Percentiles rank a stretch among this genome's conserved stretches.
phyloP scores from a whole-genome alignment of 2,888 invertebrate genomes.

The Chymomyza fuscimana region DNA sequence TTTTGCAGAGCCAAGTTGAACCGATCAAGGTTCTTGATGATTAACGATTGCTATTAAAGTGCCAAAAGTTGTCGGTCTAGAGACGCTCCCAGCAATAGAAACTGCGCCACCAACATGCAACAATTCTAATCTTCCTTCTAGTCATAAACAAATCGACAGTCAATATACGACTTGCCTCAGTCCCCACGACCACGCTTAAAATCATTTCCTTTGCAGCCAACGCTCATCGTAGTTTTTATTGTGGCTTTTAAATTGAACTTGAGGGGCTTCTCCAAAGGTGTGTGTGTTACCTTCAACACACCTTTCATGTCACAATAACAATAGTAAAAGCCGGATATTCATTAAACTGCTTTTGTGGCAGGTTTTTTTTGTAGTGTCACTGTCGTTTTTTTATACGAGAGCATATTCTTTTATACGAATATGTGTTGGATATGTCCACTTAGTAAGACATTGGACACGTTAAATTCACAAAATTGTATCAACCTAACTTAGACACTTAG shows the following conservation, averaged over 20 bases:
- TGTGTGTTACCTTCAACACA: slow-evolving; percentile 18
- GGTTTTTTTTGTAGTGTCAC: slow-evolving; percentile 10
- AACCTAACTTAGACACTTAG: no score
- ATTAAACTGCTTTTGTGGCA: slow-evolving; percentile 37
- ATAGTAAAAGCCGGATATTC: slow-evolving; percentile 63
- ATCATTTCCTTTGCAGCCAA: slow-evolving; percentile 66
- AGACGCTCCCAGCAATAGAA: slow-evolving; percentile 19
- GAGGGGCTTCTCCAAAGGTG: slow-evolving; percentile 52
- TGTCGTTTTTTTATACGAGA: not conserved
- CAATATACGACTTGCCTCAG: slow-evolving; percentile 31
- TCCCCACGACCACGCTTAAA: slow-evolving; percentile 16
- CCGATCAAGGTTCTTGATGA: slow-evolving; percentile 25
- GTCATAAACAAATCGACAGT: slow-evolving; percentile 37
- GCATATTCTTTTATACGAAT: not conserved
- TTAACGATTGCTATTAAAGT: slow-evolving; percentile 56
- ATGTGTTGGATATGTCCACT: not conserved
- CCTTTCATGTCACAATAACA: slow-evolving; percentile 14
- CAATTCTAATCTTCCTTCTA: slow-evolving; percentile 32
- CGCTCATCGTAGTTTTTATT: slow-evolving; percentile 42
- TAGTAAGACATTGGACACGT: no score
- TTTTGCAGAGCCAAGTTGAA: not conserved
- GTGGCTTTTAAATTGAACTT: slow-evolving; percentile 62
- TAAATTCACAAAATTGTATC: no score
- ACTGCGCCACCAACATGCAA: slow-evolving; percentile 5
- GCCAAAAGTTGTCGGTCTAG: slow-evolving; percentile 39